phyloP scores from a whole-genome alignment of 2,797 vertebrate genomes.

The Spondyliosoma cantharus region DNA sequence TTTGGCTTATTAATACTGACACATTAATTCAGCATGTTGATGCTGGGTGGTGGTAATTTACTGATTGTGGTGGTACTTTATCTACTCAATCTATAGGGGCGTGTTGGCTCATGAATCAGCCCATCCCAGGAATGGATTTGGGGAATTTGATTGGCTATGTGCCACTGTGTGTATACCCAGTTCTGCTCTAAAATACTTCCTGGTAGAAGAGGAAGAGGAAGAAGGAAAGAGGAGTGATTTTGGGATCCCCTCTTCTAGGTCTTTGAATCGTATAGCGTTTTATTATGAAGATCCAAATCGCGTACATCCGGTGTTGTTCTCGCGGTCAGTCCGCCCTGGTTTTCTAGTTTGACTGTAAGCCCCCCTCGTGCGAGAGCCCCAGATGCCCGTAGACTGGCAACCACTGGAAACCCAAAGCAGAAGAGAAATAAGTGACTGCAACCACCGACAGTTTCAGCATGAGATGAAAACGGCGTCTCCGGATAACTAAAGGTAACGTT shows the following conservation, averaged over 20 bases:
- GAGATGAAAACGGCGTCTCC: slow-evolving; percentile 11
- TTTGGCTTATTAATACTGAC: too few relatives aligned
- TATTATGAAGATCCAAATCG: slow-evolving; percentile 31
- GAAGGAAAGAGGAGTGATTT: neutral
- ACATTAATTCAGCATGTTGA: too few relatives aligned
- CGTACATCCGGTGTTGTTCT: neutral
- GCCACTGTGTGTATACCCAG: too few relatives aligned
- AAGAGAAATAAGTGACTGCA: neutral
- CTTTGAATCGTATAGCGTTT: neutral
- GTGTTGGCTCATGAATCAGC: too few relatives aligned
- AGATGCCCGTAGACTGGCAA: neutral
- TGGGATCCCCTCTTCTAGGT: too few relatives aligned
- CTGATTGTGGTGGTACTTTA: too few relatives aligned
- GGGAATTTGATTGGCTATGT: too few relatives aligned
- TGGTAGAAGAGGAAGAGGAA: too few relatives aligned
- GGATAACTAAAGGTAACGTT: slow-evolving; percentile 53
- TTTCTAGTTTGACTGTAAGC: neutral
- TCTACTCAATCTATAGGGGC: too few relatives aligned
- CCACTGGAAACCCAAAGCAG: neutral
- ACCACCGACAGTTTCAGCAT: neutral
- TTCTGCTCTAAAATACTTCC: too few relatives aligned
- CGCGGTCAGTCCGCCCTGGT: rapidly evolving
- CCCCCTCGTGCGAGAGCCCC: neutral
- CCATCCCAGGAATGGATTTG: too few relatives aligned
- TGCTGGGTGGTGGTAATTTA: too few relatives aligned